These are phyloP conservation scores for Cossypha dichroa DNA, from an alignment of 2,797 vertebrate genomes.

Conservation along the genomic window DNA sequence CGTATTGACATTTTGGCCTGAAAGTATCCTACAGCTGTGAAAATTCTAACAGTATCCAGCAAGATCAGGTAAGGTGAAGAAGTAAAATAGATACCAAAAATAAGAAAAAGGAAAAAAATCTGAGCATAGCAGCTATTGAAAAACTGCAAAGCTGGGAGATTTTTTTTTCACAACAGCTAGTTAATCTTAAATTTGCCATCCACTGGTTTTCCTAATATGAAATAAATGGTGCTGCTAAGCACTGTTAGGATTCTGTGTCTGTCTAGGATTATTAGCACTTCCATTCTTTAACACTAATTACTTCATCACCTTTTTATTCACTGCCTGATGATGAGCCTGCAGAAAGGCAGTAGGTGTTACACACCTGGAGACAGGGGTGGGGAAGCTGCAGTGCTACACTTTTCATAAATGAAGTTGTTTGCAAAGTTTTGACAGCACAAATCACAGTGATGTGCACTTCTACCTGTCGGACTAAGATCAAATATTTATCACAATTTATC, in stretches of 20 bases:
- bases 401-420: neutral
- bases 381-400: neutral
- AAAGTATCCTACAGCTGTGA: neutral
- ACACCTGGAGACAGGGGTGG: neutral
- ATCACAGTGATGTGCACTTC: fast-evolving
- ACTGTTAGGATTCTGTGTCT: neutral
- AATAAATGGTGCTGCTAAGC: neutral
- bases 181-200: neutral
- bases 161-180: neutral
- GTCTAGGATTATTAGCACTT: neutral
- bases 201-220: neutral
- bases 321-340: neutral
- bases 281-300: neutral
- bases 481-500: neutral
- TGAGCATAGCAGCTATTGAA: neutral
- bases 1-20: neutral
- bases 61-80: neutral
- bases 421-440: neutral
- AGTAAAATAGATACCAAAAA: neutral
- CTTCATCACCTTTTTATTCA: neutral
- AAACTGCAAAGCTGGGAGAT: neutral
- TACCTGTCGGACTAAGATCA: neutral
- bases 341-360: neutral
- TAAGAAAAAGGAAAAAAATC: neutral
- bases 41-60: neutral